Evolutionary conservation across 1,140 invertebrate species (phyloP).

Genomic region (Drosophila kurseongensis): DNA sequence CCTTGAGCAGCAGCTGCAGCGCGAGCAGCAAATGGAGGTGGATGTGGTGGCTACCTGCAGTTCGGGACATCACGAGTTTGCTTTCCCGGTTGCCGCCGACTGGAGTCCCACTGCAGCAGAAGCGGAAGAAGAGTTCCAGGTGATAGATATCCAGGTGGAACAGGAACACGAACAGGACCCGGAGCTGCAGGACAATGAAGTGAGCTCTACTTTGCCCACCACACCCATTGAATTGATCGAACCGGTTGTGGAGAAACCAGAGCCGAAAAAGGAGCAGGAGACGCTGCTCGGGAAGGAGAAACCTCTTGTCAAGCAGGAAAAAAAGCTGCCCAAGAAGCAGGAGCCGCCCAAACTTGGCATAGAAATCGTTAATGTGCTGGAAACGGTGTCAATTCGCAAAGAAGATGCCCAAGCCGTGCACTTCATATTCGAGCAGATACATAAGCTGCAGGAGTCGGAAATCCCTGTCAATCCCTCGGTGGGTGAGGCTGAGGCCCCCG

Average conservation of each 20-base stretch:
- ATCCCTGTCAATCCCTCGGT: background rate
- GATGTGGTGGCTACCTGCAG: slow-evolving; percentile 36
- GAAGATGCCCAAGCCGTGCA: slow-evolving; percentile 47
- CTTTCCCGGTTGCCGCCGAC: slow-evolving; percentile 13
- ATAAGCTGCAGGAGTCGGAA: slow-evolving; percentile 45
- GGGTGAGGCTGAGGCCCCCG: slow-evolving; percentile 9
- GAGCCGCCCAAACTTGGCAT: background rate
- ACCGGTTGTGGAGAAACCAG: background rate
- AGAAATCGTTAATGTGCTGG: slow-evolving; percentile 14
- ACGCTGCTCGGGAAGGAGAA: background rate
- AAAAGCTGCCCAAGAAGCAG: background rate
- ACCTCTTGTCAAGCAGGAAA: slow-evolving; percentile 1
- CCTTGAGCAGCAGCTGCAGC: slow-evolving; percentile 52
- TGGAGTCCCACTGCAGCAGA: background rate
- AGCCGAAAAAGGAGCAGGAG: slow-evolving; percentile 3
- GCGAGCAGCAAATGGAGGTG: slow-evolving; percentile 32
- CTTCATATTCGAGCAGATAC: slow-evolving; percentile 45
- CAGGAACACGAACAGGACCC: background rate
- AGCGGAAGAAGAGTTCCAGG: background rate
- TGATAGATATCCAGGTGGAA: background rate
- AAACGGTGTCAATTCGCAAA: slow-evolving; percentile 45
- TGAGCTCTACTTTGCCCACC: slow-evolving; percentile 59
- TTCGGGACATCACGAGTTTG: slow-evolving; percentile 24
- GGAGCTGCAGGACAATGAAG: slow-evolving; percentile 64
- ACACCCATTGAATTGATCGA: slow-evolving; percentile 33